Evolutionary conservation across 2,888 invertebrate species (phyloP).

Genomic region (Bombylius discolor): DNA sequence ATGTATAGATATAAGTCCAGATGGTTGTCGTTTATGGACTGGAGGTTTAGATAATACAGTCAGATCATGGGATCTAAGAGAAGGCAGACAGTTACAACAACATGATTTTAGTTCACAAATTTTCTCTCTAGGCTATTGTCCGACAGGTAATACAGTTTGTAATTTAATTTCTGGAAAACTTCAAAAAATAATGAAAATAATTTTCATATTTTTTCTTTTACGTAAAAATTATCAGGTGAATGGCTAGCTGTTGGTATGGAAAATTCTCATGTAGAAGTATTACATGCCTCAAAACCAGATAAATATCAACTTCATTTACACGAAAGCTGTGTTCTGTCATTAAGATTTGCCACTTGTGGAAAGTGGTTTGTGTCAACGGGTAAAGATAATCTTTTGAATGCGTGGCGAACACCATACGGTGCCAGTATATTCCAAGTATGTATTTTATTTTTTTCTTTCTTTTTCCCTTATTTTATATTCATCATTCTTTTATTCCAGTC

Average conservation of each 20-base stretch:
- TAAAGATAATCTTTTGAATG: conserved; percentile 93
- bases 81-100: conserved; percentile 85
- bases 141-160: conserved; percentile 47
- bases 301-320: conserved; percentile 92
- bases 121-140: conserved; percentile 80
- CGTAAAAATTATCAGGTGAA: conserved; percentile 45
- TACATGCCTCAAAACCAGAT: conserved; percentile 81
- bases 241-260: conserved; percentile 99
- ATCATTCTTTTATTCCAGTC: conserved; percentile 43
- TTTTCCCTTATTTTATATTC: background rate
- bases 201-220: background rate
- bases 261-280: conserved; percentile 90
- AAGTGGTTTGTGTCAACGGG: conserved; percentile 99
- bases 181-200: no score
- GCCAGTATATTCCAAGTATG: conserved; percentile 93
- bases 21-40: conserved; percentile 81
- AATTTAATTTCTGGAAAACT: background rate
- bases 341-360: conserved; percentile 88
- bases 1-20: conserved; percentile 91
- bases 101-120: conserved; percentile 90
- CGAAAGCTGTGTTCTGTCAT: conserved; percentile 91
- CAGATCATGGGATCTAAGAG: conserved; percentile 88
- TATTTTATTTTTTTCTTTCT: background rate
- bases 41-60: conserved; percentile 96
- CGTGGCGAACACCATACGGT: conserved; percentile 96